Conservation (phyloP, 92 coral and sea anemone species). For the Palythoa grandiflora region DNA sequence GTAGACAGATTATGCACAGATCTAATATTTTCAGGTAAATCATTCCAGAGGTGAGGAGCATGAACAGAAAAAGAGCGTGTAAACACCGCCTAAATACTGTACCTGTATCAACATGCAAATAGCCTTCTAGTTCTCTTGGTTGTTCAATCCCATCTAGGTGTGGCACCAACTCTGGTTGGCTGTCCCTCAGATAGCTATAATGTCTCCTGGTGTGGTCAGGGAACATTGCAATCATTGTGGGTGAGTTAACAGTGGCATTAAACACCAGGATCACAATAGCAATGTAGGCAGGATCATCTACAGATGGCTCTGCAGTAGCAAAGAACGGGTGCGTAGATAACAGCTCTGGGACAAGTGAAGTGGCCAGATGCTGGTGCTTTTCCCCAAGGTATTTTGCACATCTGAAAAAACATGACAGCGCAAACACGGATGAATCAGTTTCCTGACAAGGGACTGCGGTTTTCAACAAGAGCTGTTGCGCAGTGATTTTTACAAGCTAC, state of each 20-base stretch:
- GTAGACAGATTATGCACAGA: no score
- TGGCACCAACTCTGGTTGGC: constrained; percentile 91
- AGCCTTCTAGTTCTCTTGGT: constrained; percentile 40
- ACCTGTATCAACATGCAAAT: constrained; percentile 54
- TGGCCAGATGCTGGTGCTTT: constrained; percentile 91
- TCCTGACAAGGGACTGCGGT: background rate
- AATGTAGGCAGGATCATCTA: constrained; percentile 97
- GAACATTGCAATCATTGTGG: constrained; percentile 92
- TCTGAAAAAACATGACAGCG: constrained; percentile 46
- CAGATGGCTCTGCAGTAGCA: constrained; percentile 97
- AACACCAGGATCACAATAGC: constrained; percentile 94
- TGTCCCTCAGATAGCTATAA: constrained; percentile 91
- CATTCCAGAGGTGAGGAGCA: no score
- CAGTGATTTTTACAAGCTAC: no score
- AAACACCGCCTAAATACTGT: background rate
- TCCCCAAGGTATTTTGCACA: constrained; percentile 91
- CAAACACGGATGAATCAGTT: background rate
- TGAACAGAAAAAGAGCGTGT: no score
- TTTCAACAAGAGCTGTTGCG: no score
- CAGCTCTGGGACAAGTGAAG: constrained; percentile 96
- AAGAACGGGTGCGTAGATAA: constrained; percentile 96
- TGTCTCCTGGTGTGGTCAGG: constrained; percentile 93
- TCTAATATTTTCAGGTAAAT: no score
- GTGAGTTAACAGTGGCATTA: constrained; percentile 90
- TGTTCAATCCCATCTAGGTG: constrained; percentile 74